Evolutionary conservation across 2,888 invertebrate species (phyloP).

Genomic region (Melinopterus prodromus): DNA sequence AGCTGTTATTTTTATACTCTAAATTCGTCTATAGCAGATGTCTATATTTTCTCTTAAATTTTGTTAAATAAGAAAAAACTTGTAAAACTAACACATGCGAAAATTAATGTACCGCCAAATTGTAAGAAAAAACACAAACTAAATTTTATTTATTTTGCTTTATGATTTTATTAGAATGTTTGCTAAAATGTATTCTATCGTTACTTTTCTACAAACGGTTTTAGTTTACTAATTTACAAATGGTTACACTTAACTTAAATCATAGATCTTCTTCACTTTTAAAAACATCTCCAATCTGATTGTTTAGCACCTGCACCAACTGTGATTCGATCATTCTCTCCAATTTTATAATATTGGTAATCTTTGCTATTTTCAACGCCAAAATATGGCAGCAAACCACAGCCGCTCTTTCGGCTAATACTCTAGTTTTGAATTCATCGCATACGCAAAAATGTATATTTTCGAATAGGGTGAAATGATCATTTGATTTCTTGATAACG

Average conservation of each 20-base stretch:
- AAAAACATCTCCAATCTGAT: not conserved
- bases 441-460: slow-evolving; percentile 75
- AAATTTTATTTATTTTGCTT: too few species aligned
- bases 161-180: too few species aligned
- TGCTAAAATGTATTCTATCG: too few species aligned
- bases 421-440: slow-evolving; percentile 66
- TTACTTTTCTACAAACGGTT: too few species aligned
- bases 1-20: too few species aligned
- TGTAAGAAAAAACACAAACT: too few species aligned
- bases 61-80: too few species aligned
- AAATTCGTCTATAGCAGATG: too few species aligned
- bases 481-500: slow-evolving; percentile 67
- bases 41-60: too few species aligned
- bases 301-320: slow-evolving; percentile 54
- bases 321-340: slow-evolving; percentile 64
- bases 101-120: too few species aligned
- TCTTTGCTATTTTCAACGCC: slow-evolving; percentile 67
- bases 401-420: slow-evolving; percentile 63
- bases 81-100: too few species aligned
- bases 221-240: too few species aligned
- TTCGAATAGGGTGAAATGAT: slow-evolving; percentile 70
- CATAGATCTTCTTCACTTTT: not conserved
- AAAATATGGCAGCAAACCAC: slow-evolving; percentile 75
- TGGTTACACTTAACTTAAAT: not conserved
- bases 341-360: slow-evolving; percentile 57